Evolutionary conservation across 2,888 invertebrate species (phyloP), one percentile per base, ranked within the genome.

Genomic region (Catocala fraxini): DNA sequence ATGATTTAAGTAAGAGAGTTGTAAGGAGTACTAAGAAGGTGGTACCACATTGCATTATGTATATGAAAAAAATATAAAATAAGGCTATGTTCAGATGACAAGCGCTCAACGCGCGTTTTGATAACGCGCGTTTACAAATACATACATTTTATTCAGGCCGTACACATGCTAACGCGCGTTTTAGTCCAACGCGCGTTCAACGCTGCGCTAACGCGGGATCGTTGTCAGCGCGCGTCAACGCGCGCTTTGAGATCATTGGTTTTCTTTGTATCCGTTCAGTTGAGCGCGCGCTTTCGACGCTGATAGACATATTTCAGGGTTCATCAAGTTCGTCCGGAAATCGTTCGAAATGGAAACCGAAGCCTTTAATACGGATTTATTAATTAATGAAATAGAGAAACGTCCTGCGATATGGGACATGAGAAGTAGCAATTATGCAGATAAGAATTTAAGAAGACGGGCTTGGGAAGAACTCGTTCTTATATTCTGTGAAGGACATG

Each of bases 151-250:
- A 68, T 68, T 72, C 70, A 70, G 66, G 59, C 68, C 63, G 70
- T 68, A 68, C 67, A 68, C 68, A 65, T 69, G 65, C 66, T 62
- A 64, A 72, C 68, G 68, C 68, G 65, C 65, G 67, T 72, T 70
- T 67, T 67, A 56, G 43, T 65, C 61, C 65, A 51, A 60, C 64
- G 68, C 67, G 70, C 65, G 63, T 70, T 70, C 43, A 70, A 70
- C 67, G 70, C 67, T 64, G 69, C 68, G 65, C 68, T 71, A 68
- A 68, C 68, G 66, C 70, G 58, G 58, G 51, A 66, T 51, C 68
- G 63, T 70, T 65, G 61, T 72, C 71, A 67, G 15, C 15, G 15
- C 15, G 62, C 64, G 63, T 61, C 64, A 62, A 62, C 59, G 62
- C 59, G 39, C 47, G 52, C 52, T 52, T 62, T 62, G 56, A 53